Percentiles rank a stretch among this genome's conserved stretches.
Conservation (phyloP, 2,113 vertebrate species). For the Strix aluco region DNA sequence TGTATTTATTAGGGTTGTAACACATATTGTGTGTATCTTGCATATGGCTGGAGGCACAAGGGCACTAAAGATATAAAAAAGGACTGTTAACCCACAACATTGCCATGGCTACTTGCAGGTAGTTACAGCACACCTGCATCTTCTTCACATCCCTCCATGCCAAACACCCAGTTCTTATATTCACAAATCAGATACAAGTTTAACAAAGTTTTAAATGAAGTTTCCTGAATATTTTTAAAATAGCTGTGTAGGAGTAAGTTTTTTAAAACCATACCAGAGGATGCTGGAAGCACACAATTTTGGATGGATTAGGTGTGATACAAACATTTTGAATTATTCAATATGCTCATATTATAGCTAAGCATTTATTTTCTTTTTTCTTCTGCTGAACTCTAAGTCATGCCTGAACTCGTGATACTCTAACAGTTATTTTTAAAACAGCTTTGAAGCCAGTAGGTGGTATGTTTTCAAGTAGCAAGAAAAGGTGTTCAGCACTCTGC, state of each 20-base stretch:
- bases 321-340: constrained; percentile 52
- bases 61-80: neutral
- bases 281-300: constrained; percentile 40
- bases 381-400: constrained; percentile 54
- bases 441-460: constrained; percentile 52
- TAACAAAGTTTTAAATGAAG: neutral
- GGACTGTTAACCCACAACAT: neutral
- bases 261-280: constrained; percentile 8
- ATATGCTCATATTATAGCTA: constrained; percentile 32
- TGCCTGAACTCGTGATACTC: constrained; percentile 44
- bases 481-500: neutral
- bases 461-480: constrained; percentile 34
- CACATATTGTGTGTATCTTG: neutral
- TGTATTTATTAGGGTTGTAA: neutral
- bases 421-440: constrained; percentile 39
- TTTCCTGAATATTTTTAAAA: constrained; percentile 21
- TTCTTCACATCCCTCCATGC: neutral
- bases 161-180: neutral
- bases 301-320: constrained; percentile 41
- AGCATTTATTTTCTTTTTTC: constrained; percentile 13
- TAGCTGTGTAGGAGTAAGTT: constrained; percentile 15
- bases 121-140: neutral
- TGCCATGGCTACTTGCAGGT: neutral
- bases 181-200: neutral
- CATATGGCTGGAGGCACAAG: neutral